Conservation (phyloP, 2,797 vertebrate species). For the Coendou prehensilis region DNA sequence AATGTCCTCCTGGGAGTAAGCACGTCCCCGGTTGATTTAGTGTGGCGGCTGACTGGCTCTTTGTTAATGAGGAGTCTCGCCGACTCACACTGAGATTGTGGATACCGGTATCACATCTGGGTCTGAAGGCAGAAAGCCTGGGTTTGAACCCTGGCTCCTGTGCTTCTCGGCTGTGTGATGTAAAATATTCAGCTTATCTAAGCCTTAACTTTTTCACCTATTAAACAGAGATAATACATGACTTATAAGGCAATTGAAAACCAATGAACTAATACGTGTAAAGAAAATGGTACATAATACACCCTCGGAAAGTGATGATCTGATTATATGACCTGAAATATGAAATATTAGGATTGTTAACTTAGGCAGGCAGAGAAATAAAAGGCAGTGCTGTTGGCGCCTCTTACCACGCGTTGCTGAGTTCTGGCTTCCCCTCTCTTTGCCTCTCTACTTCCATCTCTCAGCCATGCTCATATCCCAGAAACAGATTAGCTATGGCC, state of each 20-base stretch:
- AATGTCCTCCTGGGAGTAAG: conserved; percentile 7
- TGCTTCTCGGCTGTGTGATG: neutral
- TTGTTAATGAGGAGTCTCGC: neutral
- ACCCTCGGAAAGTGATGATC: neutral
- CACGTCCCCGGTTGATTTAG: neutral
- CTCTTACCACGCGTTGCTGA: neutral
- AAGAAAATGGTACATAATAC: neutral
- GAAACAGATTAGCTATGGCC: conserved; percentile 33
- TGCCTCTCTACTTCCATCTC: neutral
- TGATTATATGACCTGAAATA: neutral
- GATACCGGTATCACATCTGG: conserved; percentile 13
- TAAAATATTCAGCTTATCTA: neutral
- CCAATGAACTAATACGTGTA: neutral
- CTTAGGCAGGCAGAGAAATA: neutral
- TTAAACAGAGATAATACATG: neutral
- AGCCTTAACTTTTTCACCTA: conserved; percentile 14
- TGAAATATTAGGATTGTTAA: neutral
- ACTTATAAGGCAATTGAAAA: conserved; percentile 16
- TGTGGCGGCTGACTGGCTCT: neutral
- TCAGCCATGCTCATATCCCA: neutral
- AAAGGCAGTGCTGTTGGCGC: neutral
- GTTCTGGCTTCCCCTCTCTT: neutral
- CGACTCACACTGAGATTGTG: neutral
- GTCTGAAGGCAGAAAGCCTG: neutral
- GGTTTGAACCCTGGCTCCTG: neutral